Percentiles rank a stretch among this genome's conserved stretches.
Evolutionary conservation across 2,888 invertebrate species (phyloP).

Genomic region (Clistopyga incitator): DNA sequence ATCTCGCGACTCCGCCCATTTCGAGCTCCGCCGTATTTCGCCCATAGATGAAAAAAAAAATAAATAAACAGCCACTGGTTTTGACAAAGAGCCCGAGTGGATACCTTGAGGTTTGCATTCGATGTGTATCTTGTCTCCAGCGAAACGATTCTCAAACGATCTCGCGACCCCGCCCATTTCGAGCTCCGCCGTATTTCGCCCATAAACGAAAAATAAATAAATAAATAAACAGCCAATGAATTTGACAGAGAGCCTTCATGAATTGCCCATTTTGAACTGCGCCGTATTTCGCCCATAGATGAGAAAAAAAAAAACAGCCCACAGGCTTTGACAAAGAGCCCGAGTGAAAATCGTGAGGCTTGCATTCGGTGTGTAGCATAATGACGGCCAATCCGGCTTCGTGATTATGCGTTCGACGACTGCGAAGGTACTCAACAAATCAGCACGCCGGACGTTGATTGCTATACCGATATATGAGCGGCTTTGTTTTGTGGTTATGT

Average conservation of each 20-base stretch:
- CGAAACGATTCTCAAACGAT: slow-evolving; percentile 65
- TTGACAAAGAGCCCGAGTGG: slow-evolving; percentile 1
- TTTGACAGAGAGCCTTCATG: slow-evolving; percentile 16
- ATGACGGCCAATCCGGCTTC: not conserved
- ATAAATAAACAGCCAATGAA: slow-evolving; percentile 13
- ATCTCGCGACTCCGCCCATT: slow-evolving; percentile 49
- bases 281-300: slow-evolving; percentile 47
- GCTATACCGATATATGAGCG: slow-evolving; percentile 1
- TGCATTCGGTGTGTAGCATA: not conserved
- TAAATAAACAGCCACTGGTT: slow-evolving; percentile 12
- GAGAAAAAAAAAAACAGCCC: slow-evolving; percentile 24
- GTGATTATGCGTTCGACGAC: slow-evolving; percentile 38
- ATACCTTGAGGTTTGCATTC: not conserved
- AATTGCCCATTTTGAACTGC: slow-evolving; percentile 44
- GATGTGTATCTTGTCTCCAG: slow-evolving; percentile 56
- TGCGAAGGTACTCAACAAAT: slow-evolving; percentile 15
- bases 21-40: slow-evolving; percentile 40
- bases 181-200: slow-evolving; percentile 35
- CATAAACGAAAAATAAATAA: slow-evolving; percentile 46
- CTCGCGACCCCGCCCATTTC: slow-evolving; percentile 46
- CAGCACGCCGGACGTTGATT: slow-evolving; percentile 9
- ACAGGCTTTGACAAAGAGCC: slow-evolving; percentile 1
- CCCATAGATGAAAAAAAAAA: slow-evolving; percentile 44
- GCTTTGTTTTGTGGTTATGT: slow-evolving; percentile 9
- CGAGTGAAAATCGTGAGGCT: not conserved